Conservation (phyloP, 1,140 invertebrate genomes). For the Eciton burchellii region DNA sequence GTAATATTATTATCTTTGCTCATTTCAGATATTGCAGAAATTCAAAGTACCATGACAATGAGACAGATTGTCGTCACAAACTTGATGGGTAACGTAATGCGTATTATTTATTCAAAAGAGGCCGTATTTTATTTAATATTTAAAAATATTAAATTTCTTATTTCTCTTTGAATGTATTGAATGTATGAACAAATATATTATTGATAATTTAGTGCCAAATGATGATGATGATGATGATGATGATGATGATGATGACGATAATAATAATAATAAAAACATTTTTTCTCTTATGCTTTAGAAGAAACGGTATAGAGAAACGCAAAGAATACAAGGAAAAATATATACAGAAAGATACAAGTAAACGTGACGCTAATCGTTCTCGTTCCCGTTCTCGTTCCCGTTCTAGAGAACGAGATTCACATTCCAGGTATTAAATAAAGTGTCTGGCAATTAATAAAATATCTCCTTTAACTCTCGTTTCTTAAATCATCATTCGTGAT, state of each 20-base stretch:
- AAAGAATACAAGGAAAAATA: conserved; percentile 39
- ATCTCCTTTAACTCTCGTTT: neutral
- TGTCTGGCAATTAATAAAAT: neutral
- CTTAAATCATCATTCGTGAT: neutral
- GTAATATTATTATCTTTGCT: neutral
- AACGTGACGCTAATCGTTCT: conserved; percentile 37
- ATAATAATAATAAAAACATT: neutral
- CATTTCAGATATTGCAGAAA: conserved; percentile 32
- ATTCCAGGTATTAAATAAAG: conserved; percentile 51
- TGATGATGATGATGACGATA: neutral
- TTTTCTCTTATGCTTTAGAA: conserved; percentile 5
- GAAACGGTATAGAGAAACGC: conserved; percentile 23
- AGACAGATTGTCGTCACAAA: conserved; percentile 3
- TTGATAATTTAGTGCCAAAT: too few species aligned
- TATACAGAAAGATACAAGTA: conserved; percentile 30
- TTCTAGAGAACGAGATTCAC: conserved; percentile 55
- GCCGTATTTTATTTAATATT: conserved; percentile 4
- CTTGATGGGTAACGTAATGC: conserved; percentile 43
- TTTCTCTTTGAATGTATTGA: too few species aligned
- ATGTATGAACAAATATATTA: too few species aligned
- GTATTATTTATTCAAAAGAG: conserved; percentile 19
- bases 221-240: too few species aligned
- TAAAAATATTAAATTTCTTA: too few species aligned
- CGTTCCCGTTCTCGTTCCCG: conserved; percentile 65
- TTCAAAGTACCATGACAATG: neutral